Base-by-base conservation (phyloP, 2,888 invertebrate genomes). In the Macaria liturata region DNA sequence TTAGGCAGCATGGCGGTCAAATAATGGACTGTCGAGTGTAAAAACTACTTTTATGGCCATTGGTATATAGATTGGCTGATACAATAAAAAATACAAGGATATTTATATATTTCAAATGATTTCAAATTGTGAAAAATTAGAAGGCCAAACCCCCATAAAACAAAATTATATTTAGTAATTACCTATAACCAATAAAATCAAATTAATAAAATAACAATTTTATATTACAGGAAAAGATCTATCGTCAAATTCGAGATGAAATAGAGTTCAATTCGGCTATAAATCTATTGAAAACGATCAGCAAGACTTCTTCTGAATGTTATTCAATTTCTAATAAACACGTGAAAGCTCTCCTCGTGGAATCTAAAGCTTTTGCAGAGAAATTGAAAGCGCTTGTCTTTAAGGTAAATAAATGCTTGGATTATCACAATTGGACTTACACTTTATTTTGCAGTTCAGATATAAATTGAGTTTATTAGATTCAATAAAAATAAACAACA, bases 331-430 rank as follows among this genome's bases (percentile, higher is more conserved):
- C 67, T 0, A 83, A 76, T 49, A 86, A 81, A 63, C 64, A 71
- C 3, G 72, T 83, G 0, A 87, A 86, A 62, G 20, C 65, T 3
- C 55, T 84, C 54, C 6, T 86, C 0, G 68, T 75, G 0, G 83
- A 86, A 51, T 60, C 70, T 0, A 78, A 73, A 42, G n/a, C 51
- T 3, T 52, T 83, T 4, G 65, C 64, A 1, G 71, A 78, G n/a
- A 78, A 69, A 34, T 61, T 87, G 3, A 77, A 68, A 39, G 72
- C 62, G 34, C 67, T 83, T 1, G 71, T 82, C 32, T 81, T 73
- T 47, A 79, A 80, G 75, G 85, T 86, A 67, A 37, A 37, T 37
- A 6, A 6, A 2, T 6, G 3, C 34, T 37, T 37, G 7, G 4
- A n/a, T 43, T 9, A n/a, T n/a, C 4, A 3, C 3, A 30, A 31